Evolutionary conservation across 2,888 invertebrate species (phyloP).

Genomic region (Lobophora halterata): DNA sequence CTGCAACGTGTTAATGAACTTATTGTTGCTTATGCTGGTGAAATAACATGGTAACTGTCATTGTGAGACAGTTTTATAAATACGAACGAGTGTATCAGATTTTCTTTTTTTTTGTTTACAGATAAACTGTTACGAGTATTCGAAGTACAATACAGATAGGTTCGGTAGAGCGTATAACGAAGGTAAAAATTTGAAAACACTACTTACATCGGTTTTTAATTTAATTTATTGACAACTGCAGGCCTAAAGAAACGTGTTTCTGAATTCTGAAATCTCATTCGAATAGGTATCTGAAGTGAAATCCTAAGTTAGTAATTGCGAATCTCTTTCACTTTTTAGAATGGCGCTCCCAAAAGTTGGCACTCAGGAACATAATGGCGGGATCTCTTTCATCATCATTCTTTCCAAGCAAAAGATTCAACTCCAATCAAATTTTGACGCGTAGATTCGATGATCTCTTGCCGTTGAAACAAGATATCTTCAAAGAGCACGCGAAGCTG

Average conservation of each 20-base stretch:
- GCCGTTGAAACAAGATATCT: constrained; percentile 52
- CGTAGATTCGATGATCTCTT: constrained; percentile 29
- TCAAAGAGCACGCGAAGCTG: constrained; percentile 70
- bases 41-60: background rate
- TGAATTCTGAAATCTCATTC: too few species aligned
- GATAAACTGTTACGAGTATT: constrained; percentile 63
- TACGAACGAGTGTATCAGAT: constrained; percentile 3
- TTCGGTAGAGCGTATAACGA: constrained; percentile 41
- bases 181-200: constrained; percentile 37
- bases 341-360: constrained; percentile 21
- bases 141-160: constrained; percentile 37
- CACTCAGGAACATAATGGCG: constrained; percentile 14
- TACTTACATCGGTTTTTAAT: too few species aligned
- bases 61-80: constrained; percentile 6
- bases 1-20: constrained; percentile 44
- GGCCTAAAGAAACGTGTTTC: too few species aligned
- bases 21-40: constrained; percentile 27
- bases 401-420: constrained; percentile 22
- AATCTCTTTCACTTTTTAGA: too few species aligned
- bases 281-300: background rate
- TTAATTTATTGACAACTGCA: too few species aligned
- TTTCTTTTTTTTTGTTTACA: constrained; percentile 44
- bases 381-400: constrained; percentile 15
- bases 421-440: constrained; percentile 32
- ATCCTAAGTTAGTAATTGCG: too few species aligned